A percentile compares a stretch with the other conserved stretches of the same genome.
phyloP scores from a whole-genome alignment of 1,140 invertebrate species.

The Laupala kohalensis region DNA sequence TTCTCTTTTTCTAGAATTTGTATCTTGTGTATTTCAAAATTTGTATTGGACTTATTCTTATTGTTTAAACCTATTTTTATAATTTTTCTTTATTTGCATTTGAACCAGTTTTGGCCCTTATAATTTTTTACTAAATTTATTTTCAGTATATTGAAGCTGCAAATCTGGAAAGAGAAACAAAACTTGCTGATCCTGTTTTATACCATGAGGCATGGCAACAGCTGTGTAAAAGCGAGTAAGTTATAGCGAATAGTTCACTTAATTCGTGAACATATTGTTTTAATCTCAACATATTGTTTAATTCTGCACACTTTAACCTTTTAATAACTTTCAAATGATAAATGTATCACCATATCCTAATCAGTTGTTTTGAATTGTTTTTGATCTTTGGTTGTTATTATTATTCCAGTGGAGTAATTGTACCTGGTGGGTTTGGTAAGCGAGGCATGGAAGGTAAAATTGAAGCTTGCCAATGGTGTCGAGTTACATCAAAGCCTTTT shows the following conservation, averaged over 20 bases:
- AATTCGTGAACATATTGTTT: neutral
- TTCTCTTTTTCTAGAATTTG: too few species aligned
- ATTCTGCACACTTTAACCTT: neutral
- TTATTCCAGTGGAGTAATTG: constrained; percentile 71
- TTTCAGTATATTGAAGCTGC: constrained; percentile 79
- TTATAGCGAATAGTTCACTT: constrained; percentile 18
- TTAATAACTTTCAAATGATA: neutral
- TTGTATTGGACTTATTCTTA: too few species aligned
- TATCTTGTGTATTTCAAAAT: too few species aligned
- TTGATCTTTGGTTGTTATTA: constrained; percentile 10
- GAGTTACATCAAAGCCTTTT: constrained; percentile 78
- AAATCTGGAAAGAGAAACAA: constrained; percentile 65
- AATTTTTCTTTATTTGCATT: too few species aligned
- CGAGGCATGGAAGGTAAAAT: constrained; percentile 96
- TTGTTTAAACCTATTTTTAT: too few species aligned
- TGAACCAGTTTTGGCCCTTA: too few species aligned
- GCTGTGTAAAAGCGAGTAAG: constrained; percentile 77
- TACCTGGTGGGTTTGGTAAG: constrained; percentile 94
- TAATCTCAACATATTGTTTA: neutral
- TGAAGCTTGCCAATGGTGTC: constrained; percentile 81
- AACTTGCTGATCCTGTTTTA: constrained; percentile 57
- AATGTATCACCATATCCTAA: neutral
- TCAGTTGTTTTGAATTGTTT: neutral
- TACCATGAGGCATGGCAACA: constrained; percentile 92
- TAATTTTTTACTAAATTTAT: too few species aligned